These are phyloP conservation scores for Vesta saturnalis DNA, from an alignment of 2,888 invertebrate species.

Conservation along the genomic window DNA sequence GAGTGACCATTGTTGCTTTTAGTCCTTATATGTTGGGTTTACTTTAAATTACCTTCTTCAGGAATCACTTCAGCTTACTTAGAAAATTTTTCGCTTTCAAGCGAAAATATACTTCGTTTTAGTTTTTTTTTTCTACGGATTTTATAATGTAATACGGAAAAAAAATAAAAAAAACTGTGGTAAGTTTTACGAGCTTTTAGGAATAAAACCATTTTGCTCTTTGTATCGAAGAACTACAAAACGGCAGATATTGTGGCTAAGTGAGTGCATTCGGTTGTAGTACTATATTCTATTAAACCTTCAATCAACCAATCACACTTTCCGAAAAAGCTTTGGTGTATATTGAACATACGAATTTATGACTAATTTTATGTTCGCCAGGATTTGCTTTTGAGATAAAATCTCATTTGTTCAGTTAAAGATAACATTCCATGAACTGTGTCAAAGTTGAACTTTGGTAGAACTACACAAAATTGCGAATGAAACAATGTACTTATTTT, in stretches of 20 bases:
- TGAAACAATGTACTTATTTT: no score
- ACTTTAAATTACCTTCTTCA: slow-evolving; percentile 27
- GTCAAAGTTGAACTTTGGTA: no score
- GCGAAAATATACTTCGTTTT: not conserved
- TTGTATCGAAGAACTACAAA: not conserved
- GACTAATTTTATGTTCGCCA: no score
- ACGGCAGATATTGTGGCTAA: not conserved
- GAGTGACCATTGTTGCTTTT: slow-evolving; percentile 55
- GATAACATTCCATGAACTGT: no score
- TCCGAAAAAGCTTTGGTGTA: not conserved
- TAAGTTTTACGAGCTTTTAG: not conserved
- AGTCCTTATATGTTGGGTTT: slow-evolving; percentile 45
- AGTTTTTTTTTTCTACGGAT: not conserved
- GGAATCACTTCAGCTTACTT: slow-evolving; percentile 2
- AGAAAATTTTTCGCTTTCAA: slow-evolving; percentile 1
- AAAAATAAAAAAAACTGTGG: not conserved
- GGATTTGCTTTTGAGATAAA: no score
- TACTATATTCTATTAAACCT: not conserved
- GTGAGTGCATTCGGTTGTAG: not conserved
- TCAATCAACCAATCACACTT: no score
- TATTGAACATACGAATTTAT: no score
- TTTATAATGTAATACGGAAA: not conserved
- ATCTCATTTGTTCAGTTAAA: no score
- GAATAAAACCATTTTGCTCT: not conserved
- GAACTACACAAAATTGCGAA: no score